Evolutionary conservation across 2,888 invertebrate genomes (phyloP), one percentile per base, ranked within the genome.

Genomic region (Sympetrum striolatum): DNA sequence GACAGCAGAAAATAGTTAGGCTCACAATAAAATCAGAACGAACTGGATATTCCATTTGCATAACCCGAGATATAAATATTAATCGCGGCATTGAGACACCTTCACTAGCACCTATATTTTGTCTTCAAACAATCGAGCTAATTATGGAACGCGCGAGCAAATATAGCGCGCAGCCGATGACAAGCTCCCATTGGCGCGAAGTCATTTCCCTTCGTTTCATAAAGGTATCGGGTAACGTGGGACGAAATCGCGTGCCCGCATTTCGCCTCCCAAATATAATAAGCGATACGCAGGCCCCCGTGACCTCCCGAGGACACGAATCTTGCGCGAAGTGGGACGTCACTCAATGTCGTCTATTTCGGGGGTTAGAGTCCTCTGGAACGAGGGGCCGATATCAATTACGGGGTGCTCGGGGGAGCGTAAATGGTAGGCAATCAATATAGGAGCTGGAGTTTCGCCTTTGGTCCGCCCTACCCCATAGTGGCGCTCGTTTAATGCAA

Each of bases 381-480:
- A 53, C 58, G 82, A 82, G 82, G 53, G 82, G 53, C 31, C 53
- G 82, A 58, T 82, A 82, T 58, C 82, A 82, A 82, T 82, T 82
- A 82, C 82, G 53, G 31, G 58, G 53, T 53, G 58, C 4, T 82
- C 53, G 37, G 37, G 60, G 60, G 86, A n/a, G 82, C 35, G 60
- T 37, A 86, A 86, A 86, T 86, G 37, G 86, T 58, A 86, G 86
- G 60, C 86, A 86, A 86, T 86, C 86, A 86, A 86, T 86, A 86
- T 86, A 60, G 86, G 31, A 25, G 86, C 60, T 35, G 86, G 60
- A 64, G 86, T 60, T 86, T 64, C 86, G 86, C 86, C 86, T 64
- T 39, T 31, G 60, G 60, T 64, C 86, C 86, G 60, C 86, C 60
- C 86, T n/a, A 86, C 39, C n/a, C 86, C 60, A 37, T 37, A 64